phyloP scores from a whole-genome alignment of 2,797 vertebrate species.

The Sternotherus odoratus region DNA sequence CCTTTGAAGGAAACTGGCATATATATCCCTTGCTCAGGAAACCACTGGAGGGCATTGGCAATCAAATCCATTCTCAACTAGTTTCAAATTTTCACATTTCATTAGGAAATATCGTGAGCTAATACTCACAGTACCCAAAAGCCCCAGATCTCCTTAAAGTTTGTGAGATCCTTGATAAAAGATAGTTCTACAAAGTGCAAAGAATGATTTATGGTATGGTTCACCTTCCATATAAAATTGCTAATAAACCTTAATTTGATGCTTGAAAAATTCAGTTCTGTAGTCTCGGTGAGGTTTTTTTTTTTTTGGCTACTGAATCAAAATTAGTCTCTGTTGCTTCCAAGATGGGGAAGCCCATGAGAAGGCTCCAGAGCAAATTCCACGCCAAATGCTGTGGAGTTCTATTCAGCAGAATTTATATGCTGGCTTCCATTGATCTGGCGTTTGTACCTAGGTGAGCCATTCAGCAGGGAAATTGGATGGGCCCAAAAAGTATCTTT shows the following conservation, averaged over 20 bases:
- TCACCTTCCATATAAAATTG: neutral
- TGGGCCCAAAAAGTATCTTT: conserved; percentile 35
- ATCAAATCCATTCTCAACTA: neutral
- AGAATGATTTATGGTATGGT: fast-evolving
- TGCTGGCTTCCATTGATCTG: conserved; percentile 32
- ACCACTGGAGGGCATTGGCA: neutral
- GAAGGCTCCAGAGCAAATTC: conserved; percentile 41
- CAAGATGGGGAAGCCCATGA: conserved; percentile 33
- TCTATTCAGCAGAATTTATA: conserved; percentile 69
- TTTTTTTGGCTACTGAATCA: neutral
- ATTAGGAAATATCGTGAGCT: neutral
- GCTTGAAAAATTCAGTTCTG: neutral
- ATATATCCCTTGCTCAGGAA: neutral
- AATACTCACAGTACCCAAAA: neutral
- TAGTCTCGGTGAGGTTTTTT: conserved; percentile 27
- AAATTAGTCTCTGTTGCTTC: conserved; percentile 8
- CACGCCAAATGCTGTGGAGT: conserved; percentile 42
- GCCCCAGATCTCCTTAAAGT: neutral
- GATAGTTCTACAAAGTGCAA: neutral
- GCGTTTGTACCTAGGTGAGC: conserved; percentile 59
- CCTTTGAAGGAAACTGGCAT: neutral
- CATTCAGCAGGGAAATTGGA: conserved; percentile 48
- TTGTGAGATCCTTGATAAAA: neutral
- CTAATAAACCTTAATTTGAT: neutral
- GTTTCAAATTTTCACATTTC: neutral